These are phyloP conservation scores for Lasioglossum oenotherae DNA, from an alignment of 2,888 invertebrate genomes.

Conservation along the genomic window DNA sequence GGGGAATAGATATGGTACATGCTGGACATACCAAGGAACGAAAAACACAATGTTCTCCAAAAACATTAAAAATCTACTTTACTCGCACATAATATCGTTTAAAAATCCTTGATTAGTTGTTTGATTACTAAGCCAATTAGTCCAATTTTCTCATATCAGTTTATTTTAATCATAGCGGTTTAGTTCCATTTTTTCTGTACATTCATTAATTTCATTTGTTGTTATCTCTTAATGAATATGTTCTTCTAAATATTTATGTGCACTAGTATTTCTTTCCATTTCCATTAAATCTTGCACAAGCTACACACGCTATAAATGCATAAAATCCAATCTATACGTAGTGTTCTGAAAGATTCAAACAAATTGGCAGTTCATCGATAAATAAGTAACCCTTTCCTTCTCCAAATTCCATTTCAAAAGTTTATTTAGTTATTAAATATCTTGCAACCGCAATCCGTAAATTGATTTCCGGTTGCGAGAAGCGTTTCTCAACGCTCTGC, in stretches of 20 bases:
- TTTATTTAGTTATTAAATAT: not conserved
- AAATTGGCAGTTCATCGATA: not conserved
- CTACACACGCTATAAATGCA: not conserved
- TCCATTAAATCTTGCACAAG: not conserved
- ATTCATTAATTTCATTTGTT: not conserved
- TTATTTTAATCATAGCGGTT: not conserved
- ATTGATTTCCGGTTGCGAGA: not conserved
- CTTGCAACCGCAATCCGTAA: not conserved
- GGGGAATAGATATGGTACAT: not conserved
- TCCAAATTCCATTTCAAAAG: not conserved
- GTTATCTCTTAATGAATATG: not conserved
- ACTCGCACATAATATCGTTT: not conserved
- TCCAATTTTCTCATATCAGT: not conserved
- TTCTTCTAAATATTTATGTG: no score
- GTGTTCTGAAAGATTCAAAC: not conserved
- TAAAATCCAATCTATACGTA: not conserved
- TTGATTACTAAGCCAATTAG: no score
- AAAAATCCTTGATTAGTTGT: no score
- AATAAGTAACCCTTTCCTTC: not conserved
- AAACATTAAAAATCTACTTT: not conserved
- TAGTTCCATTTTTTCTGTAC: not conserved
- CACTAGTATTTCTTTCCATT: not conserved
- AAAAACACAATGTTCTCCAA: not conserved
- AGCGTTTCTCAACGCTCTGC: not conserved
- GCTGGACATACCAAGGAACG: not conserved